A percentile compares a stretch with the other conserved stretches of the same genome.
phyloP scores from a whole-genome alignment of 2,888 invertebrate species.

The Oasisia sp. region DNA sequence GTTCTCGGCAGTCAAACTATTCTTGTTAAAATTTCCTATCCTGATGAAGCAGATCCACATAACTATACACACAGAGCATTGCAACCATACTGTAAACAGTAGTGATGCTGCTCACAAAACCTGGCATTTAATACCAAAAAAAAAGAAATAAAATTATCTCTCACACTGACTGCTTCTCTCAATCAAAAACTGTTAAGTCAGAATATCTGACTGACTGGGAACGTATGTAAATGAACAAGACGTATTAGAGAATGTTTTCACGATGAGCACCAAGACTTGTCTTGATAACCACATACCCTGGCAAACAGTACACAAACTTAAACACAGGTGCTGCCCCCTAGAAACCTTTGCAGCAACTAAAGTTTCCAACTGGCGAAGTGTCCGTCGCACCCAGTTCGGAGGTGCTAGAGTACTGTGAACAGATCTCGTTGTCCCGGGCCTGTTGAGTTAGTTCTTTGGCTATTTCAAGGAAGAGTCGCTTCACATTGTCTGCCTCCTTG shows the following conservation, averaged over 20 bases:
- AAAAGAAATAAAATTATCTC: too few relatives aligned
- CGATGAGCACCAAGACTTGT: neutral
- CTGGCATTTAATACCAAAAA: neutral
- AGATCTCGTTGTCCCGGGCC: conserved; percentile 46
- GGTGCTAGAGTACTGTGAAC: conserved; percentile 30
- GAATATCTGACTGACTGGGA: neutral
- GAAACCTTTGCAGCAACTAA: conserved; percentile 29
- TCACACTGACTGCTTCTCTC: neutral
- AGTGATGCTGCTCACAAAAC: neutral
- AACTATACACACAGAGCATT: neutral
- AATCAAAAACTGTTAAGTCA: neutral
- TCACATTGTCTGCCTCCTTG: conserved; percentile 97
- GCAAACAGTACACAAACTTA: neutral
- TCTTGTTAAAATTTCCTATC: neutral
- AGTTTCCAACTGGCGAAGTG: conserved; percentile 21
- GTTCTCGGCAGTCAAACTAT: neutral
- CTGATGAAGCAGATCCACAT: neutral
- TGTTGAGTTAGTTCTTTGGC: conserved; percentile 76
- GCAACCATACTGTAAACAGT: neutral
- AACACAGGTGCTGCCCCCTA: conserved; percentile 5
- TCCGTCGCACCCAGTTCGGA: conserved; percentile 19
- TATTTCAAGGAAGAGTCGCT: conserved; percentile 95
- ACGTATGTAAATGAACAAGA: neutral
- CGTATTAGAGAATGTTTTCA: neutral
- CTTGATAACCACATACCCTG: neutral